Evolutionary conservation across 1,140 invertebrate species (phyloP), one percentile per base, ranked within the genome.

Genomic region (Danaus melanippus): DNA sequence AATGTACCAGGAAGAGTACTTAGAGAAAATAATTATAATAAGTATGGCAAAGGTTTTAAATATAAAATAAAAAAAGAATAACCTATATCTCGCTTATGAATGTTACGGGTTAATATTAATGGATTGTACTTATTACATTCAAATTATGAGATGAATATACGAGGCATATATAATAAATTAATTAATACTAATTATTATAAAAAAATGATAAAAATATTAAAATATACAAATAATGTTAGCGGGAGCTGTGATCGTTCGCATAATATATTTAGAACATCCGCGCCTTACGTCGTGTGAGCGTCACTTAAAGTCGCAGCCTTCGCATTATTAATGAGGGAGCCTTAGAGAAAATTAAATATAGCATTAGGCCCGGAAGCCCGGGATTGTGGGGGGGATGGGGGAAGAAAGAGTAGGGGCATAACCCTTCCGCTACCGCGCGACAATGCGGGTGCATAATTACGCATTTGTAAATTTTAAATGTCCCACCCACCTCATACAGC

Each of bases 321-420:
- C 83, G 77, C 74, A 84, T 81, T 86, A 86, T 86, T 86, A 86
- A 86, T 86, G 83, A 86, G 80, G 74, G 80, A 82, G 83, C 76
- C 83, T 84, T 83, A 84, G 80, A 86, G 83, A 86, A 86, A 86
- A 86, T 86, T 86, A 86, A 86, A 86, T 86, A 86, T 86, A 84
- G 83, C 83, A 86, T 86, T 86, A 86, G 83, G 76, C 72, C 73
- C 80, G 80, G 80, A 83, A 86, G 78, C 79, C 76, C 64, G 71
- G 79, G 70, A 77, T 83, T 73, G 62, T 58, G 74, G 69, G 69
- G 65, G 67, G 41, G 44, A 43, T 62, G 64, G 64, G 57, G 63
- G 66, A 73, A 70, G 71, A 72, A 78, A 69, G 62, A 62, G 60
- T 44, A 67, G 72, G 73, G 71, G 69, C 53, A 62, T 77, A 83